These are phyloP conservation scores for Cephus cinctus DNA, from an alignment of 1,140 invertebrate species.

Conservation along the genomic window DNA sequence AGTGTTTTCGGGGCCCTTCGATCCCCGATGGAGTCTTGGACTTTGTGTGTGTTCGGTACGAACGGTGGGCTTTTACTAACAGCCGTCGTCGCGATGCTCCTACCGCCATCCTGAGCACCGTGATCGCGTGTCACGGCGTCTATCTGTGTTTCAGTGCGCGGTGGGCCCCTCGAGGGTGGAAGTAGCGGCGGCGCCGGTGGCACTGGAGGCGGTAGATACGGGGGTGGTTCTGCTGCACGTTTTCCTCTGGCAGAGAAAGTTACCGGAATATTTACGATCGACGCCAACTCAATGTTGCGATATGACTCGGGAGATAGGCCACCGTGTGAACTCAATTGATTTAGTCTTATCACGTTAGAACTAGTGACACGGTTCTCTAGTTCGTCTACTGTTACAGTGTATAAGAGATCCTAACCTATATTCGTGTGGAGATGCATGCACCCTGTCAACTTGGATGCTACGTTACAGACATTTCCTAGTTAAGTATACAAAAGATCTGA, in stretches of 20 bases:
- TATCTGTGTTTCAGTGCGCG: slow-evolving; percentile 17
- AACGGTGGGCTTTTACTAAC: slow-evolving; percentile 40
- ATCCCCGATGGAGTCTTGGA: slow-evolving; percentile 11
- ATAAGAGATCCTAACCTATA: no score
- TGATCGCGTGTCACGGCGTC: slow-evolving; percentile 31
- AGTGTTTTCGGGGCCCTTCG: slow-evolving; percentile 30
- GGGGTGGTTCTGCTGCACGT: slow-evolving; percentile 17
- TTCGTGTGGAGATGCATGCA: no score
- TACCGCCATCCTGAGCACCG: slow-evolving; percentile 19
- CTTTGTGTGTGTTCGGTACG: slow-evolving; percentile 29
- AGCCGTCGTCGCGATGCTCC: slow-evolving; percentile 23
- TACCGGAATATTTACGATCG: no score
- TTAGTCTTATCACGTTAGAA: no score
- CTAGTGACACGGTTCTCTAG: no score
- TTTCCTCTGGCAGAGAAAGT: slow-evolving; percentile 2
- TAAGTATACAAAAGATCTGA: no score
- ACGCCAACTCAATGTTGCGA: no score
- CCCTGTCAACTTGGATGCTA: no score
- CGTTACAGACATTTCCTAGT: no score
- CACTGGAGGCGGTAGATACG: slow-evolving; percentile 18
- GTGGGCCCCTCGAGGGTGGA: slow-evolving; percentile 13
- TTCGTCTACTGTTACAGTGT: no score
- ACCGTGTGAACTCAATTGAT: no score
- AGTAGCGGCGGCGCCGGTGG: not conserved
- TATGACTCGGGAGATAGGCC: no score